These are phyloP conservation scores for Lepidurus couesii DNA, from an alignment of 1,140 invertebrate species.

Conservation along the genomic window DNA sequence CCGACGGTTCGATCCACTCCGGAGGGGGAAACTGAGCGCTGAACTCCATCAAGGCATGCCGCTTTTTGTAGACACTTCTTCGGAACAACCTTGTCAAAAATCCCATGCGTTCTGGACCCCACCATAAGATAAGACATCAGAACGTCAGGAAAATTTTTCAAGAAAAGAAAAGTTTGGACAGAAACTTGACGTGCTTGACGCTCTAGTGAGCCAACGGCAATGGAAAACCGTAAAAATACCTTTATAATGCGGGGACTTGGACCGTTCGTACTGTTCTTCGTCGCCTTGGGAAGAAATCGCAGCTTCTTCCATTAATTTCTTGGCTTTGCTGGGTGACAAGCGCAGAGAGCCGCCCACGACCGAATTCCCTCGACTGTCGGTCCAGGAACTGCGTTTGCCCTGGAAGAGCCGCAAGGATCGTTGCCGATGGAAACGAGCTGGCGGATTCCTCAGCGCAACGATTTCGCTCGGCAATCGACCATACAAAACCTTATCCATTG, in stretches of 20 bases:
- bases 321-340: conserved; percentile 34
- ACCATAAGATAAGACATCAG: too few species aligned
- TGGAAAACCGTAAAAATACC: conserved; percentile 12
- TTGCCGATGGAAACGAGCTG: conserved; percentile 29
- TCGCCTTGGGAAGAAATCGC: conserved; percentile 28
- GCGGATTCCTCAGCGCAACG: not conserved
- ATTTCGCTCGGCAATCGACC: conserved; percentile 10
- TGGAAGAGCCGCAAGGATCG: conserved; percentile 31
- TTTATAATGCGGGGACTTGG: conserved; percentile 24
- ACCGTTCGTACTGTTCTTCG: conserved; percentile 27
- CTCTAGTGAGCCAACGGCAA: not conserved
- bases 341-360: conserved; percentile 31
- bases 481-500: conserved; percentile 30
- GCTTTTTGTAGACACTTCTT: conserved; percentile 29
- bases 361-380: conserved; percentile 25
- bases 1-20: conserved; percentile 32
- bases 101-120: conserved; percentile 30
- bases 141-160: too few species aligned
- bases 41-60: conserved; percentile 29
- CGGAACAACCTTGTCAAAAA: conserved; percentile 34
- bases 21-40: conserved; percentile 35
- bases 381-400: conserved; percentile 32
- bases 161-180: too few species aligned
- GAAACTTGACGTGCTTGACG: not conserved
- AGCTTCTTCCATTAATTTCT: conserved; percentile 33